Base-by-base conservation (phyloP, 2,888 invertebrate species). In the Pseudococcus viburni region DNA sequence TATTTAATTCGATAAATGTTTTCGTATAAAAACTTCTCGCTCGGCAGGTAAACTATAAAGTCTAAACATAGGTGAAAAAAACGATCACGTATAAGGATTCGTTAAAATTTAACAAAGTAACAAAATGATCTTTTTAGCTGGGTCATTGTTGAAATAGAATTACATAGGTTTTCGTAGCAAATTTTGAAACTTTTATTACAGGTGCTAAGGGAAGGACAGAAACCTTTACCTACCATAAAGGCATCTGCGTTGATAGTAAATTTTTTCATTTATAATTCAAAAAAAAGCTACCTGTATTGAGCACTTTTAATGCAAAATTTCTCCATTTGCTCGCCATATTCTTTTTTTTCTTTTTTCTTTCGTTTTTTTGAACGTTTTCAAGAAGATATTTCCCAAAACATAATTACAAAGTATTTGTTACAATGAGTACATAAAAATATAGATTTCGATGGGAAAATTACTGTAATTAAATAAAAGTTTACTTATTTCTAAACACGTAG, bases 1-100 rank as follows among this genome's bases (percentile, higher is more conserved):
- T 64, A 64, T 64, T 64, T 64, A 64, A 64, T 64, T 64, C 64
- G 64, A 22, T 64, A 64, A 64, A 64, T 64, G 64, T 64, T 64
- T 64, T 64, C 15, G 64, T 22, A 33, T 33, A 22, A 64, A 64
- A 64, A 64, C 19, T 64, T 64, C 9, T 9, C 19, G 8, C 15
- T 22, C 64, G 22, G 22, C 9, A 64, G 64, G 64, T 64, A n/a
- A 42, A 55, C 55, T 55, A 6, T 55, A 64, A 0, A 64, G 19
- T 15, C 19, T 22, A 22, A 64, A 22, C 22, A 19, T 9, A 22
- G 22, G 19, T 64, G 64, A 15, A 22, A 64, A 42, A 64, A 64
- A 64, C 64, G 22, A 64, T 64, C 64, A 64, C 64, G 64, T 64
- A 64, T 64, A 64, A 64, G 64, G 64, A 64, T 64, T 64, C 64